Conservation (phyloP, 2,888 invertebrate genomes). For the Mesodorylaimus sp. region DNA sequence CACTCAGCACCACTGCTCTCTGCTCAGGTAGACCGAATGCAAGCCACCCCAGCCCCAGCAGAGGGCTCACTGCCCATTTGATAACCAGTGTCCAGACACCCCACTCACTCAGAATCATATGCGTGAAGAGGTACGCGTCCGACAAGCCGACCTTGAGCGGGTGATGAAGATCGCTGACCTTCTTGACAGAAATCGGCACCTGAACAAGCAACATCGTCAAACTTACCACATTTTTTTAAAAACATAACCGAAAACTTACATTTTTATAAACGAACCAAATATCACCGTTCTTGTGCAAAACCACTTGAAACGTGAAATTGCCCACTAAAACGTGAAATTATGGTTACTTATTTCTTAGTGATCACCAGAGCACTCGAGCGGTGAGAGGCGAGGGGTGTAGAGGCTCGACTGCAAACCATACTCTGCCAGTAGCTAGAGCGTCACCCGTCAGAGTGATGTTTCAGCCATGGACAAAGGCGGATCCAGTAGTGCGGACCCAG, state of each 20-base stretch:
- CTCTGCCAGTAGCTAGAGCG: too few species aligned
- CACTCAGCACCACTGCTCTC: too few species aligned
- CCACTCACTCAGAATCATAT: neutral
- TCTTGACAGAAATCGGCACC: slow-evolving; percentile 55
- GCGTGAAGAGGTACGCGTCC: slow-evolving; percentile 62
- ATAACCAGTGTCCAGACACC: neutral
- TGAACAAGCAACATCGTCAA: slow-evolving; percentile 16
- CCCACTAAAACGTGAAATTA: slow-evolving; percentile 43
- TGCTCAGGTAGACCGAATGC: too few species aligned
- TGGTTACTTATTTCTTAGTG: slow-evolving; percentile 4
- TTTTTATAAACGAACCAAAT: slow-evolving; percentile 75
- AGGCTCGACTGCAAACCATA: too few species aligned
- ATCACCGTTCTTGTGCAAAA: slow-evolving; percentile 65
- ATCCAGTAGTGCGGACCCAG: too few species aligned
- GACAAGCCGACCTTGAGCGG: slow-evolving; percentile 94
- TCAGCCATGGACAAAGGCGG: too few species aligned
- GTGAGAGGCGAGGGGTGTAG: too few species aligned
- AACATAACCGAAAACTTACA: slow-evolving; percentile 20
- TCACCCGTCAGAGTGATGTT: too few species aligned
- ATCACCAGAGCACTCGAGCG: too few species aligned
- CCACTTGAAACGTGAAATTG: slow-evolving; percentile 74
- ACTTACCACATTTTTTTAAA: slow-evolving; percentile 6
- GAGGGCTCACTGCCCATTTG: too few species aligned
- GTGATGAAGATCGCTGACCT: slow-evolving; percentile 63
- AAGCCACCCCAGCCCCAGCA: too few species aligned